phyloP scores from a whole-genome alignment of 2,797 vertebrate species.

The Crypturellus tataupa region DNA sequence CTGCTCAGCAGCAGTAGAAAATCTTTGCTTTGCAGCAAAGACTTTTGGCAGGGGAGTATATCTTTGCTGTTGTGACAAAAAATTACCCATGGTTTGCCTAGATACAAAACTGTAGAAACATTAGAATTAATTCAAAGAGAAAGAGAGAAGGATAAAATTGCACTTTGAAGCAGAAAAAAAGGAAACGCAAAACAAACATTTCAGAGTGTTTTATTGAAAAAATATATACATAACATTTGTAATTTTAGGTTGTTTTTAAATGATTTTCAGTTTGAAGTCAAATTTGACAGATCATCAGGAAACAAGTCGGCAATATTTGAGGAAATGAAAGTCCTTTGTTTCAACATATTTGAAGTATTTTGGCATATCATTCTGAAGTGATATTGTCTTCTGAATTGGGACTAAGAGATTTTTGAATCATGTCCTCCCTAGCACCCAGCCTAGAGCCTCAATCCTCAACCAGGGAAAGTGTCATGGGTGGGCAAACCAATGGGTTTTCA shows the following conservation, averaged over 20 bases:
- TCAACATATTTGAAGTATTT: background rate
- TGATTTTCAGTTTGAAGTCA: background rate
- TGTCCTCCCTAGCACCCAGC: background rate
- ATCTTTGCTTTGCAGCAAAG: background rate
- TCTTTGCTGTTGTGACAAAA: background rate
- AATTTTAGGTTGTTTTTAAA: background rate
- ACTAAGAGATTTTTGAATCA: background rate
- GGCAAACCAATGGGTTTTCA: background rate
- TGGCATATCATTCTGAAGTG: fast-evolving
- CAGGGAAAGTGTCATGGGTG: background rate
- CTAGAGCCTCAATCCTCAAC: fast-evolving
- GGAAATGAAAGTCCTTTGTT: background rate
- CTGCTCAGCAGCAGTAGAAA: background rate
- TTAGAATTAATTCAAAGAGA: background rate
- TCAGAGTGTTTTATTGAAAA: background rate
- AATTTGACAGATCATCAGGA: background rate
- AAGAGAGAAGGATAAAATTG: background rate
- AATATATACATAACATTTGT: background rate
- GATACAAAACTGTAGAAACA: background rate
- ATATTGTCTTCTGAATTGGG: background rate
- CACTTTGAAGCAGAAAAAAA: background rate
- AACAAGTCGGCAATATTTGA: background rate
- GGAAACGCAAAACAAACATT: background rate
- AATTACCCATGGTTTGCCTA: background rate
- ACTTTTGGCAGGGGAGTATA: background rate